These are phyloP conservation scores for Spicauda simplicius DNA, from an alignment of 2,888 invertebrate species.

Conservation along the genomic window DNA sequence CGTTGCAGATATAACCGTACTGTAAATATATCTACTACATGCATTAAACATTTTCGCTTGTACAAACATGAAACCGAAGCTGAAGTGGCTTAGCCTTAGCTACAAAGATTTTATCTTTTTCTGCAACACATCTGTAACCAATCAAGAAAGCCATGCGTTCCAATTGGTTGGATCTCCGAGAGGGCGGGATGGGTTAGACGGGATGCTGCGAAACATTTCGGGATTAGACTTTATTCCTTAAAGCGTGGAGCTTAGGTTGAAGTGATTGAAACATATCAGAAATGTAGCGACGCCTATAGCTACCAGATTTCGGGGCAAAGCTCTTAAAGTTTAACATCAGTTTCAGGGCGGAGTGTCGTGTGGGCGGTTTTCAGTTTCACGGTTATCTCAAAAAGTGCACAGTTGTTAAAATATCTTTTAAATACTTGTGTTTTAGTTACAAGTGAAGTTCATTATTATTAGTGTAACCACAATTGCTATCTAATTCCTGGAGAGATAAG, in stretches of 20 bases:
- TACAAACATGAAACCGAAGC: constrained; percentile 61
- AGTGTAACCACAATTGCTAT: not conserved
- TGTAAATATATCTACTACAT: not conserved
- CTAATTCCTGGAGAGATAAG: not conserved
- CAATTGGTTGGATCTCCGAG: constrained; percentile 61
- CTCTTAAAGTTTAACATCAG: constrained; percentile 48
- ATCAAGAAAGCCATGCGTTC: constrained; percentile 55
- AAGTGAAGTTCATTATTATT: not conserved
- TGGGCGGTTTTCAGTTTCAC: constrained; percentile 53
- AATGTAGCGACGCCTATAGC: constrained; percentile 68
- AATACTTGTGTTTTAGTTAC: not conserved
- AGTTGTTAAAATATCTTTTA: constrained; percentile 12
- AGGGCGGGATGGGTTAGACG: constrained; percentile 67
- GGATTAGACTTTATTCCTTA: constrained; percentile 59
- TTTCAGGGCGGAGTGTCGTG: constrained; percentile 69
- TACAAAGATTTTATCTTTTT: constrained; percentile 57
- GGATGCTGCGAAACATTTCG: constrained; percentile 58
- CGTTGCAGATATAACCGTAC: not conserved
- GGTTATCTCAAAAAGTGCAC: constrained; percentile 5
- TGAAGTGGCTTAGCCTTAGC: constrained; percentile 56
- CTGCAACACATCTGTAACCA: constrained; percentile 68
- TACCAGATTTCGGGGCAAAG: constrained; percentile 54
- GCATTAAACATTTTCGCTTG: constrained; percentile 35
- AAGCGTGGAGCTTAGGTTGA: constrained; percentile 60
- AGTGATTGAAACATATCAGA: constrained; percentile 51